Conservation (phyloP, 2,797 vertebrate species). For the Delichon dasypus region DNA sequence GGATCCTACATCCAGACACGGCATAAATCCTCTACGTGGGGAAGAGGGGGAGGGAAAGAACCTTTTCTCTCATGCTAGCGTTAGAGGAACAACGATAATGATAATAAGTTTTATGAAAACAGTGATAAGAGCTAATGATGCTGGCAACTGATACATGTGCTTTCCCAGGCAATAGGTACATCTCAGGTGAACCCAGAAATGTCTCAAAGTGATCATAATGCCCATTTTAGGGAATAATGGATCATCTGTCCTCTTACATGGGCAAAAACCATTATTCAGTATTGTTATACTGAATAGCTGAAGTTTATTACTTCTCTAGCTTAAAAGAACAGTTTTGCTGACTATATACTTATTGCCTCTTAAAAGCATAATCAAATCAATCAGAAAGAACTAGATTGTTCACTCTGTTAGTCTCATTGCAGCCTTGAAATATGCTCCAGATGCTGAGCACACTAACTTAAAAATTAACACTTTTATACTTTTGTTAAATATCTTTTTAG, state of each 20-base stretch:
- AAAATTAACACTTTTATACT: neutral
- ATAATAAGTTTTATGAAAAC: neutral
- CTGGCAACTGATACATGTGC: neutral
- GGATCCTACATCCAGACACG: neutral
- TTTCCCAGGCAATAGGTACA: neutral
- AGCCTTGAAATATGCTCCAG: neutral
- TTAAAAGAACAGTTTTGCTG: neutral
- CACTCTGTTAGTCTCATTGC: neutral
- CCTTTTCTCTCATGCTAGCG: neutral
- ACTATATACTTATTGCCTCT: neutral
- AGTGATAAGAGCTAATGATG: neutral
- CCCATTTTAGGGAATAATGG: neutral
- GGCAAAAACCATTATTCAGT: neutral
- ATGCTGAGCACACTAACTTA: neutral
- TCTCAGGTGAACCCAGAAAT: neutral
- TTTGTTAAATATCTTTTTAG: neutral
- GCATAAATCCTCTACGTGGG: neutral
- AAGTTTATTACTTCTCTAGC: neutral
- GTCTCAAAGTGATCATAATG: neutral
- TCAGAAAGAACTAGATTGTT: neutral
- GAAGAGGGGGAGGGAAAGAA: rapidly evolving
- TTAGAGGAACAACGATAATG: neutral
- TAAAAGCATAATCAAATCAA: slow-evolving; percentile 12
- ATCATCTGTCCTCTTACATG: neutral
- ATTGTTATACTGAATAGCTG: neutral